These are phyloP conservation scores for Crax fasciolata DNA, from an alignment of 2,797 vertebrate genomes.

Conservation along the genomic window DNA sequence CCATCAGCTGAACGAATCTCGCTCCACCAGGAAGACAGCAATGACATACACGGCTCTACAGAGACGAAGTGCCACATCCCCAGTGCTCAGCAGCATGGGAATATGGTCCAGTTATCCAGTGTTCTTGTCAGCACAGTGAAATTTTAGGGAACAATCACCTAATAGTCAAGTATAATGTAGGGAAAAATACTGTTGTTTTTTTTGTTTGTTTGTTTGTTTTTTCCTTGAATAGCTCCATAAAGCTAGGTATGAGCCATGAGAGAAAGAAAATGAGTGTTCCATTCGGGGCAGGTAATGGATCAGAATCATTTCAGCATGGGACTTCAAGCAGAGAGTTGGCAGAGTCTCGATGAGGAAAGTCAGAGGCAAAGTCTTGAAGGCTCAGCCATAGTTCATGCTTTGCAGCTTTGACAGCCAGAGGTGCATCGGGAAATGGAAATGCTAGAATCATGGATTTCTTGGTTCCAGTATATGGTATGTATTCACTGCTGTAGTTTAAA, in stretches of 20 bases:
- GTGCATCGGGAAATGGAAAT: neutral
- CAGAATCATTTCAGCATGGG: neutral
- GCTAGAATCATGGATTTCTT: neutral
- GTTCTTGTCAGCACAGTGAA: neutral
- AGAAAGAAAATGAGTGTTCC: neutral
- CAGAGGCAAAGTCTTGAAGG: neutral
- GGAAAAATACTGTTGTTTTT: neutral
- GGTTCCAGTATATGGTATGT: neutral
- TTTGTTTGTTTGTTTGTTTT: too few species aligned
- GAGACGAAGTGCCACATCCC: neutral
- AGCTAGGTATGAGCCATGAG: neutral
- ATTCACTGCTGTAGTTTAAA: neutral
- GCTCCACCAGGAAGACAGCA: neutral
- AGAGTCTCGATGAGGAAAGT: neutral
- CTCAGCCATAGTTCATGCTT: neutral
- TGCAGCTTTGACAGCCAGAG: constrained; percentile 2
- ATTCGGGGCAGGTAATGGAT: neutral
- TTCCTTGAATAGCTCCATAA: neutral
- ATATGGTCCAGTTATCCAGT: rapidly evolving
- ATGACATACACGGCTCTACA: neutral
- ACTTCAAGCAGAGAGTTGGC: neutral
- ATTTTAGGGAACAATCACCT: neutral
- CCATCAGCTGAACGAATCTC: neutral
- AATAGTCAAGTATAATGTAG: neutral
- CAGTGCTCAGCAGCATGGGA: neutral